Evolutionary conservation across 2,113 vertebrate genomes (phyloP).

Genomic region (Scalopus aquaticus): DNA sequence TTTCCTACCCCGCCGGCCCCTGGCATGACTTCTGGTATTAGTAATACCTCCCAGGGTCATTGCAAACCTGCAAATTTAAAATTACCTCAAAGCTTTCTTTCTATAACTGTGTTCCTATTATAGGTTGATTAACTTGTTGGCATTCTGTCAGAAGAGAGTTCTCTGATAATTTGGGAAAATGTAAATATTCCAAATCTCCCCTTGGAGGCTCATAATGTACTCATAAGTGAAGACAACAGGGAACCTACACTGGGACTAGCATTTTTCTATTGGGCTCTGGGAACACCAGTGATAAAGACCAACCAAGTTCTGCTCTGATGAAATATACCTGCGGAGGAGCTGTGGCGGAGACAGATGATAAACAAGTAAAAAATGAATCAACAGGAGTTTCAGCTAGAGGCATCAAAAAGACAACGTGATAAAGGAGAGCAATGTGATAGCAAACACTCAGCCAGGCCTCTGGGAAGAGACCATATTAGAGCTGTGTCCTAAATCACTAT

Average conservation of each 20-base stretch:
- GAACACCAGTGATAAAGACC: not conserved
- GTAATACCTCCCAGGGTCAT: not conserved
- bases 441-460: not conserved
- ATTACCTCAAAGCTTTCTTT: constrained; percentile 1
- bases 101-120: not conserved
- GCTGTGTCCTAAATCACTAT: not conserved
- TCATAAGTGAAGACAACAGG: not conserved
- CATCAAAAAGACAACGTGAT: not conserved
- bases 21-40: not conserved
- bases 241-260: too few species aligned
- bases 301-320: not conserved
- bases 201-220: not conserved
- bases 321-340: not conserved
- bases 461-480: not conserved
- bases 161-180: not conserved
- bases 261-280: not conserved
- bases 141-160: not conserved
- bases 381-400: not conserved
- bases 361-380: not conserved
- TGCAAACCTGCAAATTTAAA: not conserved
- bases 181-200: not conserved
- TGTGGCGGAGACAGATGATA: not conserved
- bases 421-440: not conserved
- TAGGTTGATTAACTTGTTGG: not conserved
- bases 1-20: not conserved